These are phyloP conservation scores for Hetaerina titia DNA, from an alignment of 2,888 invertebrate species.

Conservation along the genomic window DNA sequence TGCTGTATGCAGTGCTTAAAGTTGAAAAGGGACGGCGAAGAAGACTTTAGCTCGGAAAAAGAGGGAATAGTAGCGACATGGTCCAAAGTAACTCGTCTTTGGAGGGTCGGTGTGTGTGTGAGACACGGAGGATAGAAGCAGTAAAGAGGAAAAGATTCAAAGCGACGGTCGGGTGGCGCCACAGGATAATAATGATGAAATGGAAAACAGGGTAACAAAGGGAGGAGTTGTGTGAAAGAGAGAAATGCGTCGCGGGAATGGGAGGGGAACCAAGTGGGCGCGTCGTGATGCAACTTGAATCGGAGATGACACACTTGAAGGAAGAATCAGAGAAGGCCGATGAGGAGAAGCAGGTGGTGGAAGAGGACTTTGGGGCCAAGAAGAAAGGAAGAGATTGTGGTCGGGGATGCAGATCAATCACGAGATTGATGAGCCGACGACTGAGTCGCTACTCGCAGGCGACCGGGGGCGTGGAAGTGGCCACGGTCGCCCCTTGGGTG, in stretches of 20 bases:
- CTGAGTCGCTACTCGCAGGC: not conserved
- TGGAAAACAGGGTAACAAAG: not conserved
- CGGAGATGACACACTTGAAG: not conserved
- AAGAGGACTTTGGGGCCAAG: not conserved
- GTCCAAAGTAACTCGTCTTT: too few species aligned
- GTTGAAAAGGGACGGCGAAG: too few species aligned
- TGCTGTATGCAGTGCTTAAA: too few species aligned
- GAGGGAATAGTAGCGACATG: too few species aligned
- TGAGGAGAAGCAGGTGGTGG: not conserved
- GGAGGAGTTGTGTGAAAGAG: not conserved
- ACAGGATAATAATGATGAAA: not conserved
- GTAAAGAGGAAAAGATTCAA: not conserved
- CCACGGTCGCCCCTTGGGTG: not conserved
- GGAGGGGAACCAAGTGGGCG: not conserved
- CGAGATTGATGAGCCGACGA: too few species aligned
- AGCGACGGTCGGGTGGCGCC: not conserved
- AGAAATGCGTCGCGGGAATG: not conserved
- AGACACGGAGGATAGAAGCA: not conserved
- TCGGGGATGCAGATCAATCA: not conserved
- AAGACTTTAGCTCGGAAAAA: too few species aligned
- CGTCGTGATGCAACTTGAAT: not conserved
- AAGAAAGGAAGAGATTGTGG: not conserved
- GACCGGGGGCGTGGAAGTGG: not conserved
- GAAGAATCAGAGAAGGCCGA: not conserved
- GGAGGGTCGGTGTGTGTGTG: too few species aligned